Evolutionary conservation across 2,797 vertebrate species (phyloP), one percentile per base, ranked within the genome.

Genomic region (Champsocephalus esox): DNA sequence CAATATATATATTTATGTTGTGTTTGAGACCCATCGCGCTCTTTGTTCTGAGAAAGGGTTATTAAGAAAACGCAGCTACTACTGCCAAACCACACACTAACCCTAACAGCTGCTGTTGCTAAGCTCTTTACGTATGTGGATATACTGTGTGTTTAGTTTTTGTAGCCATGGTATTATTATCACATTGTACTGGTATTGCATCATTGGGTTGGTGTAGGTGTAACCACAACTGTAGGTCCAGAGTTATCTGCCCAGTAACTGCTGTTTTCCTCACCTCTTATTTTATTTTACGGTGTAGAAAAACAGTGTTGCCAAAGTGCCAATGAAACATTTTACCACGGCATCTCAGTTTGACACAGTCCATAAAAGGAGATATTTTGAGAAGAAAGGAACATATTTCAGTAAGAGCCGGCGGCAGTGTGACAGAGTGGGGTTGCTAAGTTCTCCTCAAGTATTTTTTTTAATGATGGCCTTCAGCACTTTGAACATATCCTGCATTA

Each of bases 61-160:
- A 88, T 88, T 84, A 83, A 80, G 79, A 83, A 89, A 28, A 85
- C 50, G 51, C 61, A 46, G 50, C 45, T 38, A 13, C 57, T 28
- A 19, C 60, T 82, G 90, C 87, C 91, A 91, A 87, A 88, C 90
- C 91, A 80, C 70, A 77, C 67, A 77, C 67, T 77, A 66, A 75
- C 67, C 66, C 80, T 60, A 50, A 78, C 84, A 90, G 83, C 84
- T 89, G 90, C 87, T 85, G 82, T 81, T 88, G 70, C 88, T 87
- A 73, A 83, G 74, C 66, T 85, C 54, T 41, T 50, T 32, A 70
- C 38, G 24, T 80, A 83, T 54, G 48, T 77, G 63, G 79, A 61
- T 58, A 81, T 75, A 81, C 56, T 32, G 46, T 72, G 63, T 70
- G 71, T 71, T 84, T 87, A 32, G 16, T 79, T 79, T 57, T 58